These are phyloP conservation scores for Pseudachorutes palmiensis DNA, from an alignment of 1,140 invertebrate species.

Conservation along the genomic window DNA sequence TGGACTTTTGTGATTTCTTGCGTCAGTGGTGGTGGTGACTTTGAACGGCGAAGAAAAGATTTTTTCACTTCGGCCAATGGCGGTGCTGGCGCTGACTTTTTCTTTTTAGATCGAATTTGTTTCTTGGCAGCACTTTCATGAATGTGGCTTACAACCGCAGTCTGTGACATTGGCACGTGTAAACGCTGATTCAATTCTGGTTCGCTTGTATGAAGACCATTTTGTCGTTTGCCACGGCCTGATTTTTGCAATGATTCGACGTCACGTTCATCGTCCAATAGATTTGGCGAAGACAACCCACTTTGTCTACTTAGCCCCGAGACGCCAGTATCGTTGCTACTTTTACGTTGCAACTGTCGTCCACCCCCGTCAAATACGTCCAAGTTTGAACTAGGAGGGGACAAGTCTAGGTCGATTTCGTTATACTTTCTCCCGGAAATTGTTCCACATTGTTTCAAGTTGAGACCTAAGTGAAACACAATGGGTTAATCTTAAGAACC, in stretches of 20 bases:
- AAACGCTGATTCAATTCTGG: constrained; percentile 52
- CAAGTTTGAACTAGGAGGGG: no score
- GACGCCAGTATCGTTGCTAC: neutral
- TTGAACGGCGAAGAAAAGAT: neutral
- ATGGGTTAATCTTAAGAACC: neutral
- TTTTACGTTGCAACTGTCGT: neutral
- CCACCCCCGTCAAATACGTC: no score
- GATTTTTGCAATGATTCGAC: neutral
- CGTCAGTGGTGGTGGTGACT: neutral
- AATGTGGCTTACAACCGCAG: no score
- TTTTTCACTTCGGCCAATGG: constrained; percentile 43
- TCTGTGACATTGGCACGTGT: constrained; percentile 14
- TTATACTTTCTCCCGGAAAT: constrained; percentile 4
- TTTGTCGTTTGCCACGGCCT: constrained; percentile 32
- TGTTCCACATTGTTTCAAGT: constrained; percentile 2
- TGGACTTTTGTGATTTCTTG: constrained; percentile 2
- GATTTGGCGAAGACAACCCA: neutral
- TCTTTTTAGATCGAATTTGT: constrained; percentile 51
- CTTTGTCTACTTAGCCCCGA: neutral
- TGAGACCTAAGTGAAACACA: neutral
- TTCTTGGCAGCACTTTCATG: constrained; percentile 43
- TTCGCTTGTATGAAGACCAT: constrained; percentile 64
- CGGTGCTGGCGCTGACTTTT: constrained; percentile 53
- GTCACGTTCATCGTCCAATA: neutral
- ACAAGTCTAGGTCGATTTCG: neutral